Evolutionary conservation across 2,113 vertebrate species (phyloP), one percentile per base, ranked within the genome.

Genomic region (Rhea americana): DNA sequence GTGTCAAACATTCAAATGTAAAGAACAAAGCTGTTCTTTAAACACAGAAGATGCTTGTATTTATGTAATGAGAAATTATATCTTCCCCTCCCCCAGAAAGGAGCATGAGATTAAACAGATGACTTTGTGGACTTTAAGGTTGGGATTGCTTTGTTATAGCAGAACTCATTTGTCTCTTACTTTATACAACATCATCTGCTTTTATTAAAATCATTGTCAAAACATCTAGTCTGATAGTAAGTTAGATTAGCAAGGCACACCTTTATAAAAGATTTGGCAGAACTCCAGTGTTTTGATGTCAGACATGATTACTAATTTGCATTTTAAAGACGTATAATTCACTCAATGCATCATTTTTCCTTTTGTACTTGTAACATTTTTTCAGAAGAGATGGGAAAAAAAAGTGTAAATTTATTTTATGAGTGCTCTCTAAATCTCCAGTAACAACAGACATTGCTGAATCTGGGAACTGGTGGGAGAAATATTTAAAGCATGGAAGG

Each of bases 281-380:
- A 56, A 53, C 58, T 86, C 50, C n/a, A 59, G 3, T 53, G 39
- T 92, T 91, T 94, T 90, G 77, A 79, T 94, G 81, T 62, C 81
- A 93, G 90, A 79, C 18, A 3, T 78, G 39, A 50, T 81, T 93
- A 76, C 73, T 89, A 83, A 87, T 94, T 93, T 86, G 28, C 59
- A 73, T 96, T 90, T 93, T 88, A 91, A 89, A 93, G 91, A 82
- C 47, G 13, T 51, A 76, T 77, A 59, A 43, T 71, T 95, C 84
- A 74, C 41, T 73, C 8, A 4, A 0, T 59, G 41, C 63, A 35
- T 82, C 63, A 43, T 80, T 93, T 91, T 94, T 80, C 28, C 51
- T 67, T 94, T 89, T 87, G 61, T 77, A 59, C 41, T 17, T 61
- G 26, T 53, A 84, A 67, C 55, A 15, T 59, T 74, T 92, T 84